These are phyloP conservation scores for Orchesella cincta DNA, from an alignment of 1,140 invertebrate species.

Conservation along the genomic window DNA sequence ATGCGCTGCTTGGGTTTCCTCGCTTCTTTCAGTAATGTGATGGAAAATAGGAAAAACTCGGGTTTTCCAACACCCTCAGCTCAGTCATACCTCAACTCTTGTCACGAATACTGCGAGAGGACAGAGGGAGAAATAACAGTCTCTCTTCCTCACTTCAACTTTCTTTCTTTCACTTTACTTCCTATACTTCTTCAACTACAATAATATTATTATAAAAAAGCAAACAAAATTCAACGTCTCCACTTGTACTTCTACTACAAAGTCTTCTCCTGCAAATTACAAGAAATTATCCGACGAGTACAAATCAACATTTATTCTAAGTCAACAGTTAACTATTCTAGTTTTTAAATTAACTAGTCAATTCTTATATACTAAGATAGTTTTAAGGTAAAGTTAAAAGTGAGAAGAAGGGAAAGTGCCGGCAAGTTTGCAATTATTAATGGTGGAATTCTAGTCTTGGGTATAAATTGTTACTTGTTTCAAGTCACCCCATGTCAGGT, in stretches of 20 bases:
- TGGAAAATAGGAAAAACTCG: background rate
- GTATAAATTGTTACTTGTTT: background rate
- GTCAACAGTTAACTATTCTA: background rate
- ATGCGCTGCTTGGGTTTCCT: too few species aligned
- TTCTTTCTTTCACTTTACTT: background rate
- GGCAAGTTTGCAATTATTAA: conserved; percentile 6
- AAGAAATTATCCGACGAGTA: background rate
- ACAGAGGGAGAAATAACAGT: background rate
- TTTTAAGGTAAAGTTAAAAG: background rate
- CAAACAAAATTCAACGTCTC: background rate
- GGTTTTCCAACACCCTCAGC: background rate
- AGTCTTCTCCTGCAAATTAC: conserved; percentile 9
- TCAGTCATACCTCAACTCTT: conserved; percentile 49
- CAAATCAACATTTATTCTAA: background rate
- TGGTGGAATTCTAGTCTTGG: conserved; percentile 1
- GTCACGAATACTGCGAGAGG: conserved; percentile 1
- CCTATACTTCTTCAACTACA: background rate
- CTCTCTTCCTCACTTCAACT: background rate
- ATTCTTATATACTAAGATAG: background rate
- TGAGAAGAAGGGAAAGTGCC: background rate
- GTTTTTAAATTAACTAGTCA: background rate
- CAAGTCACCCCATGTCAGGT: conserved; percentile 7
- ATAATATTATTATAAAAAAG: too few species aligned
- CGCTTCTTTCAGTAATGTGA: background rate
- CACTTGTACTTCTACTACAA: conserved; percentile 1